Evolutionary conservation across 2,888 invertebrate genomes (phyloP).

Genomic region (Eilema caniola): DNA sequence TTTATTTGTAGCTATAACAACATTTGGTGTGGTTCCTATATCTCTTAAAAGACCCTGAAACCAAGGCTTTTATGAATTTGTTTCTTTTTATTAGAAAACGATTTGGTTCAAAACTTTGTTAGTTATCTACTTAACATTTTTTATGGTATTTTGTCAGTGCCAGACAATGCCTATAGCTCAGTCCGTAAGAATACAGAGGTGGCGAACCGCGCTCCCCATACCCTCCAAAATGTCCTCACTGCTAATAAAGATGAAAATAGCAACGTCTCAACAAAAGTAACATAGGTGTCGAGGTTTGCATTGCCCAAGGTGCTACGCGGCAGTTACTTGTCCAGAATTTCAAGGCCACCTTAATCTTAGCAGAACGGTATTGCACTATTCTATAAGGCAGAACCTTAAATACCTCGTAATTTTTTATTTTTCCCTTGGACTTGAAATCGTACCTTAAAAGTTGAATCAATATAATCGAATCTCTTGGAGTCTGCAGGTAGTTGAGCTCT

Average conservation of each 20-base stretch:
- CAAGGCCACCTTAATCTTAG: too few species aligned
- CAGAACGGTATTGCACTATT: too few species aligned
- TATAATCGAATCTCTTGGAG: slow-evolving; percentile 94
- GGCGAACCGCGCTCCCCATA: background rate
- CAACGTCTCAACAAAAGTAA: too few species aligned
- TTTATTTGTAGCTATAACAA: slow-evolving; percentile 94
- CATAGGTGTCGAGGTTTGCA: too few species aligned
- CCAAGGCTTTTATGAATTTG: background rate
- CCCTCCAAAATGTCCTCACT: background rate
- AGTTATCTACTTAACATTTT: background rate
- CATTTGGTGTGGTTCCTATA: slow-evolving; percentile 92
- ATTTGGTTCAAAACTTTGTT: background rate
- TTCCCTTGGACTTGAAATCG: background rate
- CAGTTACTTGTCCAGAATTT: too few species aligned
- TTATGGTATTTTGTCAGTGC: background rate
- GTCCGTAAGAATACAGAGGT: background rate
- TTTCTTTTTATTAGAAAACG: background rate
- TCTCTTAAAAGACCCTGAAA: slow-evolving; percentile 89
- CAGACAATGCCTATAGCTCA: background rate
- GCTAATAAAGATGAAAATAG: background rate
- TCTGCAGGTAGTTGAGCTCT: slow-evolving; percentile 96
- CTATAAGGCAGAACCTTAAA: background rate
- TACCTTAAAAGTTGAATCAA: slow-evolving; percentile 94
- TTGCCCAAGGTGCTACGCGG: too few species aligned
- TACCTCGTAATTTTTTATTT: background rate